Base-by-base conservation (phyloP, 2,888 invertebrate genomes). In the Melanostoma mellinum region DNA sequence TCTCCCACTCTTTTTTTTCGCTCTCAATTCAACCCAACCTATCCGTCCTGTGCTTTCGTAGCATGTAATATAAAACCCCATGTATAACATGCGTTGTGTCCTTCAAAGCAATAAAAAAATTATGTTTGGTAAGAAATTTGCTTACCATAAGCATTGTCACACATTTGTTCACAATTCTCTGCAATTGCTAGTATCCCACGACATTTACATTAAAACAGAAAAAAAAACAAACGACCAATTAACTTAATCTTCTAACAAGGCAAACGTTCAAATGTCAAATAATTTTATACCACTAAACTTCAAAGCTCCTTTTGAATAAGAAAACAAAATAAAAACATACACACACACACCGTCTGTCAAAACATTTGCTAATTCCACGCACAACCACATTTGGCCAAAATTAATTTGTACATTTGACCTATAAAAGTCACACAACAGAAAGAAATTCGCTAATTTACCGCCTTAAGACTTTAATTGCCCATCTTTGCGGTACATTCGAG, bases 401-500 rank as follows among this genome's bases (percentile, higher is more conserved):
- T 61, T 44, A 20, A 0, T 32, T 48, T 63, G 48, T 63, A 46
- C 35, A 50, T 50, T 63, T 63, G 63, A 63, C 50, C 63, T 48
- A 63, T 30, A 20, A 20, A 63, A 63, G 63, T 63, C 63, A 48
- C n/a, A 10, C 20, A 20, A 55, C 6, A 53, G 9, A 30, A 33
- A 20, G 20, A 44, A 4, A n/a, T 50, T 56, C 33, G 58, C 69
- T 71, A 63, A 71, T 63, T 44, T 60, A 53, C 35, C 53, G 72
- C 58, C 53, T 38, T 40, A 79, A 68, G 68, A 74, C 74, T 61
- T 61, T 79, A 79, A 79, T 74, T 79, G 52, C 32, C 55, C 38
- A 38, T 42, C 10, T 46, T 42, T 40, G 46, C 48, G 20, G 55
- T 48, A 38, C 33, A 55, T 48, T 55, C n/a, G 60, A 40, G 38